Evolutionary conservation across 2,888 invertebrate species (phyloP), one percentile per base, ranked within the genome.

Genomic region (Drosophila putrida): DNA sequence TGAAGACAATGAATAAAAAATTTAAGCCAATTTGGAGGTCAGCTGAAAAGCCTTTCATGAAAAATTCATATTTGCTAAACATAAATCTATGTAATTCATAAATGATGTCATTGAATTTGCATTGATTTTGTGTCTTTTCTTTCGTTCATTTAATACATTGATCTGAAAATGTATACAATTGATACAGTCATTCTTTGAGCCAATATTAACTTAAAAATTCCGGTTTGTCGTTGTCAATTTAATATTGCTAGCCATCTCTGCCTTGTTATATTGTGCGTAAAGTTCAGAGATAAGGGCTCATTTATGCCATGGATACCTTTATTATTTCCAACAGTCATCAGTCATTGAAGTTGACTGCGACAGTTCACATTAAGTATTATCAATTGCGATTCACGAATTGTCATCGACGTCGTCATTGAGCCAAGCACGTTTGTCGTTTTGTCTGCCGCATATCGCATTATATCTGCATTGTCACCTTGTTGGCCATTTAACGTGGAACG

Each of bases 381-480:
- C 90, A 77, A 81, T 77, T 73, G 73, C 63, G 77, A 72, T 62
- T 78, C 70, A 50, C 53, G 72, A 80, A 84, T 74, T 66, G 72
- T 69, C 80, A 78, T 68, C 70, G 67, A 35, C 68, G 62, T 70
- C 60, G 57, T 76, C 68, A 68, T 67, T 57, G 67, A 31, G 31
- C 31, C 31, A 6, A 65, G 33, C 87, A 72, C 82, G 75, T 78
- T 81, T 78, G 66, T 65, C 69, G 66, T 57, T 71, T 73, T 88
- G 64, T 66, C 82, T 71, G 80, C 54, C 41, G 77, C 71, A 73
- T 87, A 75, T 80, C 65, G 73, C 82, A 88, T 89, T 88, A 89
- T 88, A 89, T 84, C 85, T 88, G 89, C 88, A 88, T 89, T 85
- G 89, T 89, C 90, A 89, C 89, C 89, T 88, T 84, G 83, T 82